These are phyloP conservation scores for Melieria omissa DNA, from an alignment of 2,888 invertebrate genomes.

Conservation along the genomic window DNA sequence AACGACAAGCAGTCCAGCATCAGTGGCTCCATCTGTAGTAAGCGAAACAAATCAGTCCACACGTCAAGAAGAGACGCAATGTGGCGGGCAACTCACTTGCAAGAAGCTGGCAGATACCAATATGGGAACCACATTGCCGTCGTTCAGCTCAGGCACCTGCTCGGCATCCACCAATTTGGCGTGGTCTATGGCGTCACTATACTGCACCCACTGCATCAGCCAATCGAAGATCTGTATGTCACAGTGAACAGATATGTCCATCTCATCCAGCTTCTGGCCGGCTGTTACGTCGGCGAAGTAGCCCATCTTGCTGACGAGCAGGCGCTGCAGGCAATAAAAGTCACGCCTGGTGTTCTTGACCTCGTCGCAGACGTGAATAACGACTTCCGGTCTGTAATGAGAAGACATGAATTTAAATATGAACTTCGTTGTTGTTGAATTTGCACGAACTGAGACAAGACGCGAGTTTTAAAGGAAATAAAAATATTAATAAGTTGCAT, in stretches of 20 bases:
- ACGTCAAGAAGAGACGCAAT: too few species aligned
- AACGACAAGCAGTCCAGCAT: slow-evolving; percentile 86
- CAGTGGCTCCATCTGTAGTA: slow-evolving; percentile 84
- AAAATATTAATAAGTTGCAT: too few species aligned
- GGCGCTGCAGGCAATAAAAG: slow-evolving; percentile 87
- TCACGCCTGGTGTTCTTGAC: slow-evolving; percentile 89
- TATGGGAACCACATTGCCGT: slow-evolving; percentile 89
- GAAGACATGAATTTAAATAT: neutral
- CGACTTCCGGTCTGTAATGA: slow-evolving; percentile 77
- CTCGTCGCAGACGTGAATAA: slow-evolving; percentile 96
- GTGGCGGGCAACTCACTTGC: slow-evolving; percentile 66
- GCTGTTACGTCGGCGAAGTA: slow-evolving; percentile 92
- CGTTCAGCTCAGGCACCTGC: slow-evolving; percentile 73
- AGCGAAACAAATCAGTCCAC: too few species aligned
- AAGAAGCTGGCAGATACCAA: slow-evolving; percentile 94
- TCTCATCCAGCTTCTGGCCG: slow-evolving; percentile 85
- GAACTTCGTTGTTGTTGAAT: slow-evolving; percentile 33
- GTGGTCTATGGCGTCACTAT: slow-evolving; percentile 49
- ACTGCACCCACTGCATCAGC: slow-evolving; percentile 96
- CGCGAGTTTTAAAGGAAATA: too few species aligned
- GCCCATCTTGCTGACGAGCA: slow-evolving; percentile 91
- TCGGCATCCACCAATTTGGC: slow-evolving; percentile 70
- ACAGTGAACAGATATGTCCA: slow-evolving; percentile 97
- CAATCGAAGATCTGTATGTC: slow-evolving; percentile 96
- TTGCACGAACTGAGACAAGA: neutral